These are phyloP conservation scores for Malachius bipustulatus DNA, from an alignment of 2,888 invertebrate species.

Conservation along the genomic window DNA sequence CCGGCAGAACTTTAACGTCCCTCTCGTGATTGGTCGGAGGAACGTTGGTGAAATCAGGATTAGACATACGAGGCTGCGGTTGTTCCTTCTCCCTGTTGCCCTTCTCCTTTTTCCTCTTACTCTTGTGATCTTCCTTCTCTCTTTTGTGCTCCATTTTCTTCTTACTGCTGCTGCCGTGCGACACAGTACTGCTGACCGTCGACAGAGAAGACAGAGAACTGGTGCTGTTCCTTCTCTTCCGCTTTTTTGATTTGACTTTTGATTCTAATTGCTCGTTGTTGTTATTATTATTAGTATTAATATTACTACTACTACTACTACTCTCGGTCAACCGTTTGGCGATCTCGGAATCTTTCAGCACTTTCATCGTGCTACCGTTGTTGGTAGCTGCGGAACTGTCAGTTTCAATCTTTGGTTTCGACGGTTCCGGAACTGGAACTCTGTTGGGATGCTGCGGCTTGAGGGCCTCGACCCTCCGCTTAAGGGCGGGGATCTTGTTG, in stretches of 20 bases:
- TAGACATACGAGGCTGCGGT: conserved; percentile 21
- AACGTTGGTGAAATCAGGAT: conserved; percentile 27
- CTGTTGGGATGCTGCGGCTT: conserved; percentile 13
- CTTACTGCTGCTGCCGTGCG: conserved; percentile 20
- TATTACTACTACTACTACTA: too few relatives aligned
- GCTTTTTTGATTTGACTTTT: conserved; percentile 29
- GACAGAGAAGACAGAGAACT: conserved; percentile 35
- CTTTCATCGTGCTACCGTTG: conserved; percentile 18
- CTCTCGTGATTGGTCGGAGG: conserved; percentile 58
- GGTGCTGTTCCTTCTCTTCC: conserved; percentile 34
- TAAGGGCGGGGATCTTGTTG: conserved; percentile 23
- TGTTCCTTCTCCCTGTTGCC: conserved; percentile 23
- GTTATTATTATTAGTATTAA: too few relatives aligned
- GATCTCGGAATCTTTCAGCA: conserved; percentile 19
- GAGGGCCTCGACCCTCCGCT: conserved; percentile 21
- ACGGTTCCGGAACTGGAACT: conserved; percentile 19
- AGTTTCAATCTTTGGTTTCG: conserved; percentile 14
- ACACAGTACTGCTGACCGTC: conserved; percentile 28
- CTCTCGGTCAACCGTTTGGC: too few relatives aligned
- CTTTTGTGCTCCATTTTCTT: conserved; percentile 22
- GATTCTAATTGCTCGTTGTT: conserved; percentile 8
- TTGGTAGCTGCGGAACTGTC: conserved; percentile 6
- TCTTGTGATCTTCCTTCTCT: conserved; percentile 14
- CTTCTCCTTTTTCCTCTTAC: conserved; percentile 9
- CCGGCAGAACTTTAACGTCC: conserved; percentile 31